Evolutionary conservation across 2,113 vertebrate species (phyloP), one percentile per base, ranked within the genome.

Genomic region (Gymnobelideus leadbeateri): DNA sequence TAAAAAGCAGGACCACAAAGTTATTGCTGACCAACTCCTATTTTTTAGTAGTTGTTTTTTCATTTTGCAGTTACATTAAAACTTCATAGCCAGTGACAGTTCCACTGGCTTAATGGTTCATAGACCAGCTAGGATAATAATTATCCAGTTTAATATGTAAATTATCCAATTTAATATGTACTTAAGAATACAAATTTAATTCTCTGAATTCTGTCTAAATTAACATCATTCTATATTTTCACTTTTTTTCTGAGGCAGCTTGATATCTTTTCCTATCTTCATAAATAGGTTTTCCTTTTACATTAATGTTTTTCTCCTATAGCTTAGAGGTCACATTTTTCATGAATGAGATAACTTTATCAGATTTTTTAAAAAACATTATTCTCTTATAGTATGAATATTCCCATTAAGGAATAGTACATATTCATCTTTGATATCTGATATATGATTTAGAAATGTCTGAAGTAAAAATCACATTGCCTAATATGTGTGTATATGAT

Each of bases 11-110:
- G 46, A 92, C 91, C 43, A 91, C 12, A 68, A 92, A 92, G 0
- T 51, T 24, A 31, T 50, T 16, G 6, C 28, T 26, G 57, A 53
- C 25, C 51, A 96, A 94, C 28, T 24, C 11, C n/a, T 37, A 28
- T 47, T 3, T 95, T 89, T 92, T 52, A 57, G 25, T 10, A 2
- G 92, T 91, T 61, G 91, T 93, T 51, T 91, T 95, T 89, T 61
- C 46, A 94, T 23, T 94, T 43, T 49, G 57, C 54, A 95, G 91
- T 90, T 53, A 55, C 68, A 94, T 96, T 43, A 43, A 52, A 93
- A 91, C 25, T 89, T 89, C 28, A 89, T 51, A n/a, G 26, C 25
- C 93, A 53, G 91, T 54, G 53, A 10, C 8, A 90, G 21, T 2
- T 54, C 43, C 55, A 54, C 92, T 92, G 23, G 2, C 53, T n/a